Base-by-base conservation (phyloP, 2,888 invertebrate genomes). In the Stenchaetothrips biformis region DNA sequence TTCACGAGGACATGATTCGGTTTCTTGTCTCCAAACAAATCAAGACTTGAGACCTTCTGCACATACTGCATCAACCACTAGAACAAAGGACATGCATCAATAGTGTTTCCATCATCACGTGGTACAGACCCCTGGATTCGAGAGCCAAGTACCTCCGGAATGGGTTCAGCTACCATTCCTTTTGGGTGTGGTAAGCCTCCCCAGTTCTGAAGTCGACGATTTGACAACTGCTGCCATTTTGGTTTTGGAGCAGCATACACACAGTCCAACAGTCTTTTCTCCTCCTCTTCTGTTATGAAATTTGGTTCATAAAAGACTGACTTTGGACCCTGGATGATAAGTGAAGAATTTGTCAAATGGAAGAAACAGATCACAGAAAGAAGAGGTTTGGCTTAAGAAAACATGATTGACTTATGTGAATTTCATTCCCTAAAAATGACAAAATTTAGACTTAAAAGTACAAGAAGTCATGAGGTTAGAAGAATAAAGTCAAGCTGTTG, bases 1-100 rank as follows among this genome's bases (percentile, higher is more conserved):
- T 99, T 99, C 0, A 99, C 92, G 59, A 99, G 88, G 0, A 98
- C 93, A 89, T 99, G 99, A 87, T 99, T 99, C 0, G 98, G 94
- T 81, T 82, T 82, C 82, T 91, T 91, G 3, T 90, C 90, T 78
- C 90, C 91, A 89, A 97, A 95, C 62, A 93, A 85, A 83, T 91
- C 89, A 8, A 95, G 87, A 13, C 88, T 86, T 83, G 91, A 89
- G 81, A 98, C 91, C 88, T 90, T 92, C 77, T 93, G 89, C 37
- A 95, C 88, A 85, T 93, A 94, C 21, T 85, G 87, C 83, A 91
- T 89, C 49, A 98, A 88, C 98, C 98, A 98, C 86, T 92, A 84
- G 80, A 86, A 84, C 77, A 80, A 80, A 82, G 67, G 21, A 81
- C 79, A 81, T 16, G 21, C 37, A 80, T 47, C 78, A 80, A 80